Base-by-base conservation (phyloP, 2,113 vertebrate species). In the Mirza zaza region DNA sequence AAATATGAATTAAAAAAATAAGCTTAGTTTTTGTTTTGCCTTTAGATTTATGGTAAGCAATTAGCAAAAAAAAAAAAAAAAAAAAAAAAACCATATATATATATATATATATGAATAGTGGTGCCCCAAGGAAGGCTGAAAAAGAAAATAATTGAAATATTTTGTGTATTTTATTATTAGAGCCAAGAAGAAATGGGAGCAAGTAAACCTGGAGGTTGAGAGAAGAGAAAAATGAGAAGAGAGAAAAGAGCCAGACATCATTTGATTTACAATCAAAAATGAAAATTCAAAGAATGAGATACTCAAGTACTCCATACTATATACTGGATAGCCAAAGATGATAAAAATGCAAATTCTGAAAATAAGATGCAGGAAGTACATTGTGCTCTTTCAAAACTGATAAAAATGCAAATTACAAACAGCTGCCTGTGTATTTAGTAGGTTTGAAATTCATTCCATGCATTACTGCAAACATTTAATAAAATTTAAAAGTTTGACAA, bases 101-200 rank as follows among this genome's bases (percentile, higher is more conserved):
- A 45, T 45, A 45, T 45, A 45, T 45, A 8, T 45, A 6, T 70
- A 23, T 14, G n/a, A 90, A n/a, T 81, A 3, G 13, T 34, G 8
- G 63, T 52, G 9, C 34, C 12, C 21, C 45, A 21, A 76, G 92
- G 32, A 87, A 25, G 42, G 4, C 59, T 86, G 27, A 84, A 90
- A 75, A 91, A 45, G 87, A 92, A 95, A 95, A 18, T 94, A 87
- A 97, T 52, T 97, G 71, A 95, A 91, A 73, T 65, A 9, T 90
- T 84, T 79, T 90, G 3, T 97, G 7, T 97, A 2, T 98, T 97
- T 98, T 97, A 80, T 94, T 97, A 90, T 85, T 97, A 98, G 97
- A 98, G 34, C 94, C 97, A 94, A 97, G 98, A 98, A 98, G 98
- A 98, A 87, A 70, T 76, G 95, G 98, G 97, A 98, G 45, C 63